Evolutionary conservation across 2,113 vertebrate species (phyloP), one percentile per base, ranked within the genome.

Genomic region (Tragulus kanchil): DNA sequence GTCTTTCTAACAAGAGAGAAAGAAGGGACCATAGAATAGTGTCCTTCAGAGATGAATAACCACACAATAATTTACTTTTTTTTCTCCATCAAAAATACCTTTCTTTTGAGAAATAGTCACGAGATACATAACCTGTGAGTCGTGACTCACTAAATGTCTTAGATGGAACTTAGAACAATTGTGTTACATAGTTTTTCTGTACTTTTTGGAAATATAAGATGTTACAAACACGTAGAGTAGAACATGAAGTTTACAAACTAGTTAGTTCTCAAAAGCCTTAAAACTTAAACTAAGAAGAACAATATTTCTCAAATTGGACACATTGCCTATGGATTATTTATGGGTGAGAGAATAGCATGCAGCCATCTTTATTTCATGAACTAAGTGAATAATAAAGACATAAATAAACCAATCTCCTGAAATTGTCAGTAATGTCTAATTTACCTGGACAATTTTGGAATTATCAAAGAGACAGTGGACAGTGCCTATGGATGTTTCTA

Each of bases 291-390:
- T 65, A 82, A 62, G 28, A 65, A 81, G 26, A 73, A 81, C 59
- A 50, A 17, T 16, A 3, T 36, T 58, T 31, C 25, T 21, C 56
- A 61, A 64, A 91, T 56, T 65, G 31, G 26, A 64, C 36, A 54
- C 3, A 89, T 61, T 89, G 19, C 9, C 59, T 88, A 23, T 42
- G 15, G 5, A 17, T 84, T 86, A 48, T 71, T 59, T 69, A 28
- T 45, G 69, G 11, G 62, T 88, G n/a, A 94, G 45, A 93, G 48
- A 25, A 67, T 94, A 96, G 92, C 81, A 71, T 89, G 71, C 11
- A 73, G 14, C 4, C 26, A 45, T 67, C 26, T 91, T 97, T 65
- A 64, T 82, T 94, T 93, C 58, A 61, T 69, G 45, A 67, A 54
- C n/a, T 85, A 89, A 56, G 19, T 69, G 36, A 93, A 85, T 23